Conservation (phyloP, 2,888 invertebrate genomes). For the Cheilosia vernalis region DNA sequence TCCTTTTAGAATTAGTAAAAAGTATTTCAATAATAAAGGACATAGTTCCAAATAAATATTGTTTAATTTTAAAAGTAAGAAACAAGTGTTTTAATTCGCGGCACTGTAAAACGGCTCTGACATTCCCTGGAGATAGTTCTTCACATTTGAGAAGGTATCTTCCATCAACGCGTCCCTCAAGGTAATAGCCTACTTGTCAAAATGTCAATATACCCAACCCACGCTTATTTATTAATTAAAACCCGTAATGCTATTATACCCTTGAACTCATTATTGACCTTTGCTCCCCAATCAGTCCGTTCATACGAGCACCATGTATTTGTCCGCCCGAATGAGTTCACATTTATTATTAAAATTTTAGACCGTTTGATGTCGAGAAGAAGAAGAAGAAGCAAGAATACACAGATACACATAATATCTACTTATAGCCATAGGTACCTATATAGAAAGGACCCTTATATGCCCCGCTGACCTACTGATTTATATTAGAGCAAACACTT, state of each 20-base stretch:
- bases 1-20: too few species aligned
- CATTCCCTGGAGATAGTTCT: too few species aligned
- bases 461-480: slow-evolving; percentile 8
- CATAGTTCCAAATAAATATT: too few species aligned
- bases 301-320: slow-evolving; percentile 37
- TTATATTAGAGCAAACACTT: slow-evolving; percentile 53
- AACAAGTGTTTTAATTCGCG: too few species aligned
- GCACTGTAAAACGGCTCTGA: too few species aligned
- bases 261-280: slow-evolving; percentile 4
- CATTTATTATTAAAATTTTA: slow-evolving; percentile 62
- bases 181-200: too few species aligned
- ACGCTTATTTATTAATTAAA: slow-evolving; percentile 21
- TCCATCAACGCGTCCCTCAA: too few species aligned
- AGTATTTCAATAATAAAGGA: too few species aligned
- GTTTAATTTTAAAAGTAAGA: too few species aligned
- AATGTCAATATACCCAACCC: too few species aligned
- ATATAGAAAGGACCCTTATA: slow-evolving; percentile 9
- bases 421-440: neutral
- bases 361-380: slow-evolving; percentile 31
- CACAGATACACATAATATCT: neutral
- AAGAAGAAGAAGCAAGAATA: neutral
- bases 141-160: too few species aligned
- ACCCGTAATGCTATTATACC: slow-evolving; percentile 1
- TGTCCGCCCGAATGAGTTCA: slow-evolving; percentile 27
- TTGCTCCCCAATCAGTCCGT: slow-evolving; percentile 1